These are phyloP conservation scores for Phyllotis vaccarum DNA, from an alignment of 2,797 vertebrate genomes.

Conservation along the genomic window DNA sequence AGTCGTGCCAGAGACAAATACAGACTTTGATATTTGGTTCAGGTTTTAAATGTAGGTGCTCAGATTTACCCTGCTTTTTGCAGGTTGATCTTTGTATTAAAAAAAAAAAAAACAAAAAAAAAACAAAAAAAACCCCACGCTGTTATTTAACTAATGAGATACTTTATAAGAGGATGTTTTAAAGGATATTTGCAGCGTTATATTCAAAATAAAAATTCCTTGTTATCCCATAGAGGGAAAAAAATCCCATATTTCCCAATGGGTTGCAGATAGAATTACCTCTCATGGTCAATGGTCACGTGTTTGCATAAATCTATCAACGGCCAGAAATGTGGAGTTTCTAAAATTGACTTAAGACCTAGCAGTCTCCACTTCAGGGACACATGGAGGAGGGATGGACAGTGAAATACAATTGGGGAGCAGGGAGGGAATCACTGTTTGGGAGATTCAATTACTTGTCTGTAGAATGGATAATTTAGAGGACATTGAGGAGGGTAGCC, in stretches of 20 bases:
- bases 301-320: background rate
- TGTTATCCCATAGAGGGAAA: background rate
- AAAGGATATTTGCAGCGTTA: background rate
- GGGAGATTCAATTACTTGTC: background rate
- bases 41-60: background rate
- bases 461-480: slow-evolving; percentile 20
- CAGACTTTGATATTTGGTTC: background rate
- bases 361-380: slow-evolving; percentile 28
- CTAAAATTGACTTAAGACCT: background rate
- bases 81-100: background rate
- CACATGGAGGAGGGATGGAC: background rate
- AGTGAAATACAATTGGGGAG: background rate
- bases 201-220: background rate
- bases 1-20: background rate
- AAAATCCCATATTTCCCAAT: background rate
- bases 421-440: background rate
- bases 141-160: background rate
- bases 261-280: background rate
- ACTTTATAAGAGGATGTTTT: background rate
- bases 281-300: background rate
- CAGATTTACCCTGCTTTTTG: background rate
- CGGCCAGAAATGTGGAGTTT: slow-evolving; percentile 26
- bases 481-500: background rate
- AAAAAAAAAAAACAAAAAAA: too few relatives aligned
- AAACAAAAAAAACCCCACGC: too few relatives aligned